Conservation (phyloP, 2,113 vertebrate species). For the Tetraodon nigroviridis region DNA sequence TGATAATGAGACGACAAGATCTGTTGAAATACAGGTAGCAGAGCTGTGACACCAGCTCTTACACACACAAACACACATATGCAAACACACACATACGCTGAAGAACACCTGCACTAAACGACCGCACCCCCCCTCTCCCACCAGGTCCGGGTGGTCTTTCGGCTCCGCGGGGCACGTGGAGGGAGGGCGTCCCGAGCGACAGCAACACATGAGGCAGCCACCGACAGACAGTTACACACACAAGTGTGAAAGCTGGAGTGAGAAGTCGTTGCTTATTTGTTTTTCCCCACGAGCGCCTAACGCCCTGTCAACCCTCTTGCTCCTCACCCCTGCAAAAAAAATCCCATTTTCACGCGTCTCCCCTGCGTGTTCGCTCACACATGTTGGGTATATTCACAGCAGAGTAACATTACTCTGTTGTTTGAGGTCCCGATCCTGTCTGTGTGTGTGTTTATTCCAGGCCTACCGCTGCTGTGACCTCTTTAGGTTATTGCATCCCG, state of each 20-base stretch:
- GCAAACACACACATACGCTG: slow-evolving; percentile 8
- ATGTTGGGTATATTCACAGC: slow-evolving; percentile 51
- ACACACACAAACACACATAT: slow-evolving; percentile 8
- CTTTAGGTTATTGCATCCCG: slow-evolving; percentile 42
- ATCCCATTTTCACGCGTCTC: slow-evolving; percentile 47
- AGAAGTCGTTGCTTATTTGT: slow-evolving; percentile 71
- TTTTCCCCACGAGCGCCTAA: slow-evolving; percentile 55
- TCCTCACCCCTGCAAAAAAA: slow-evolving; percentile 30
- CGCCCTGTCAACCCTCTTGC: slow-evolving; percentile 46
- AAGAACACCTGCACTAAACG: slow-evolving; percentile 27
- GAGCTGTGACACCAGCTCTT: slow-evolving; percentile 14
- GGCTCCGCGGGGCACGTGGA: no score
- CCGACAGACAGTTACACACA: slow-evolving; percentile 63
- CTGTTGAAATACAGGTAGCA: slow-evolving; percentile 62
- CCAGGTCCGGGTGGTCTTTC: slow-evolving; percentile 5
- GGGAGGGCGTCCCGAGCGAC: slow-evolving; percentile 12
- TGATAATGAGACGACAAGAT: slow-evolving; percentile 70
- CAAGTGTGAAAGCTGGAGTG: slow-evolving; percentile 68
- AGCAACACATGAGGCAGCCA: slow-evolving; percentile 57
- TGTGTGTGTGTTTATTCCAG: slow-evolving; percentile 34
- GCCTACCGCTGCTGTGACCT: slow-evolving; percentile 39
- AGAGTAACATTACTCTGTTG: slow-evolving; percentile 8
- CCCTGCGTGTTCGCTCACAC: slow-evolving; percentile 49
- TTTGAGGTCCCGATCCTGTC: slow-evolving; percentile 40
- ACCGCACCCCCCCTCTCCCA: slow-evolving; percentile 35